Evolutionary conservation across 2,113 vertebrate species (phyloP), one percentile per base, ranked within the genome.

Genomic region (Motacilla alba): DNA sequence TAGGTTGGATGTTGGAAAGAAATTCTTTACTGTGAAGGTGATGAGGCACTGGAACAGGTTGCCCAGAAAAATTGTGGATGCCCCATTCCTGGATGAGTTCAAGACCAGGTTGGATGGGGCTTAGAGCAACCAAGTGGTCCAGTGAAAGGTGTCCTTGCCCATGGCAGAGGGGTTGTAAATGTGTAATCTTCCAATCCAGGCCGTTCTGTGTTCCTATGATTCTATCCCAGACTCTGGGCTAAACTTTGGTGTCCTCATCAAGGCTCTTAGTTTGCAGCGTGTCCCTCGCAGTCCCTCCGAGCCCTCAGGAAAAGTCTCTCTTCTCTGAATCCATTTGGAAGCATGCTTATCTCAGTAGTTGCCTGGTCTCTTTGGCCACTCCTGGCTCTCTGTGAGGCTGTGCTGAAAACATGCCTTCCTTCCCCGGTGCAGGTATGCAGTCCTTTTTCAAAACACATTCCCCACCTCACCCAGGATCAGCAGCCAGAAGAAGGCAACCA

Each of bases 51-150:
- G 47, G 21, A 37, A 55, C 11, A 41, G 4, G 26, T 23, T 83
- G 8, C 9, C 41, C 41, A 89, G 47, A 47, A 28, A 53, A 60
- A 30, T 1, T 55, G 39, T 62, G 39, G n/a, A 31, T 68, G 37
- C 5, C 5, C 3, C 13, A 15, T 60, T 37, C n/a, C 39, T 26
- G 33, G 19, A 68, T 0, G 0, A 30, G 11, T 47, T 76, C 55
- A 76, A 47, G 30, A 20, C 7, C n/a, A 62, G 11, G 11, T 3
- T 53, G 55, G 26, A 53, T 53, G 39, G 19, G 20, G 16, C 28
- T 60, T 30, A 21, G 28, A 83, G 62, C 26, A 55, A 26, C 6
- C 17, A 53, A 53, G 17, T 31, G 26, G 24, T 62, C 30, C 30
- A 27, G 24, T 53, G 55, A 59, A 76, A 83, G 24, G 5, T 47